These are phyloP conservation scores for Catotricha subobsoleta DNA, from an alignment of 2,888 invertebrate genomes.

Conservation along the genomic window DNA sequence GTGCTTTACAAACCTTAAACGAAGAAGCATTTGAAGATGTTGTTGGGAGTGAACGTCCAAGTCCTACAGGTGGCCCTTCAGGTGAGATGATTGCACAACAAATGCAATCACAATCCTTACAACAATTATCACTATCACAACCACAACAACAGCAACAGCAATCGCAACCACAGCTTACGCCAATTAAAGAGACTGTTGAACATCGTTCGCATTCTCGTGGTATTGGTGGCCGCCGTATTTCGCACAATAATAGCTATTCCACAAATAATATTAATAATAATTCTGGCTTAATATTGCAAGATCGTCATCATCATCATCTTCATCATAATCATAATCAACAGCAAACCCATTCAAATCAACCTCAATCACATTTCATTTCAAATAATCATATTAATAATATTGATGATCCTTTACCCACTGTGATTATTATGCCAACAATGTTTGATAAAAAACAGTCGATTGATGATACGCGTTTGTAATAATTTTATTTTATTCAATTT, in stretches of 20 bases:
- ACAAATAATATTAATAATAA: too few relatives aligned
- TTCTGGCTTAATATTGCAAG: too few relatives aligned
- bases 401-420: conserved; percentile 18
- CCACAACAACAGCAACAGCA: conserved; percentile 15
- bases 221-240: neutral
- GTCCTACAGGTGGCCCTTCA: conserved; percentile 37
- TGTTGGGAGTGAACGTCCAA: conserved; percentile 46
- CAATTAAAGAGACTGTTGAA: conserved; percentile 30
- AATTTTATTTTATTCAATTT: neutral
- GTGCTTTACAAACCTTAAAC: conserved; percentile 77
- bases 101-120: neutral
- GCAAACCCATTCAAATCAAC: too few relatives aligned
- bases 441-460: neutral
- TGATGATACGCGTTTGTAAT: conserved; percentile 27
- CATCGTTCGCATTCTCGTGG: conserved; percentile 13
- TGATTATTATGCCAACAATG: conserved; percentile 23
- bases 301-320: conserved; percentile 14
- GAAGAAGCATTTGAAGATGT: conserved; percentile 89
- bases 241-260: neutral
- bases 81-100: conserved; percentile 24
- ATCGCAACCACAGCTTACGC: conserved; percentile 30
- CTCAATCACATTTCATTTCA: too few relatives aligned
- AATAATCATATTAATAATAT: conserved; percentile 17
- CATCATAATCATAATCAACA: conserved; percentile 15
- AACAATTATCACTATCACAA: neutral